A percentile compares a stretch with the other conserved stretches of the same genome.
phyloP scores from a whole-genome alignment of 2,113 vertebrate species.

The Cephalopterus ornatus region DNA sequence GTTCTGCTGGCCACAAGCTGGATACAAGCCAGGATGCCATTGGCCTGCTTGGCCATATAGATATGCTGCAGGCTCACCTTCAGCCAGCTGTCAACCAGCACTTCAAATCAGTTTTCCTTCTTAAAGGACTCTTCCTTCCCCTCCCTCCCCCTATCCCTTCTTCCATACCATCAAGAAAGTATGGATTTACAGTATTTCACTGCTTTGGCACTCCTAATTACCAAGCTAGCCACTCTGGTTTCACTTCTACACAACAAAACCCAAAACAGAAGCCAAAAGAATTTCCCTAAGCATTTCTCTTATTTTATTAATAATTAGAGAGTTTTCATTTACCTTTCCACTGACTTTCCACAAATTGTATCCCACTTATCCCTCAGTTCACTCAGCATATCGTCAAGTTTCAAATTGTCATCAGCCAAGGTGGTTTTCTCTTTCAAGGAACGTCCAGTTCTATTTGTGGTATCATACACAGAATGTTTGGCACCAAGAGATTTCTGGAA shows the following conservation, averaged over 20 bases:
- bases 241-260: background rate
- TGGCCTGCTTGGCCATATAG: background rate
- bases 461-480: conserved; percentile 96
- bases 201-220: background rate
- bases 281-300: background rate
- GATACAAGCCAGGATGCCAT: no score
- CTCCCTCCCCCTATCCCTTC: background rate
- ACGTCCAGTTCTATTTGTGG: conserved; percentile 88
- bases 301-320: background rate
- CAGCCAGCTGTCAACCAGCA: background rate
- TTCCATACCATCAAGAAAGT: background rate
- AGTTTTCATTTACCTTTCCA: conserved; percentile 85
- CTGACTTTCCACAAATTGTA: conserved; percentile 95
- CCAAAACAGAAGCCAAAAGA: background rate
- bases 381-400: conserved; percentile 94
- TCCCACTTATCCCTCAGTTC: conserved; percentile 98
- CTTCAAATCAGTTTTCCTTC: background rate
- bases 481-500: conserved; percentile 95
- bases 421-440: conserved; percentile 94
- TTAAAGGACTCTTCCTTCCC: background rate
- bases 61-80: rapidly evolving
- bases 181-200: background rate
- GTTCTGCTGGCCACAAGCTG: background rate
- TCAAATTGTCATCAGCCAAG: conserved; percentile 90
- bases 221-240: background rate